Percentiles rank a stretch among this genome's conserved stretches.
Conservation (phyloP, 2,888 invertebrate species). For the Brachyopa scutellaris region DNA sequence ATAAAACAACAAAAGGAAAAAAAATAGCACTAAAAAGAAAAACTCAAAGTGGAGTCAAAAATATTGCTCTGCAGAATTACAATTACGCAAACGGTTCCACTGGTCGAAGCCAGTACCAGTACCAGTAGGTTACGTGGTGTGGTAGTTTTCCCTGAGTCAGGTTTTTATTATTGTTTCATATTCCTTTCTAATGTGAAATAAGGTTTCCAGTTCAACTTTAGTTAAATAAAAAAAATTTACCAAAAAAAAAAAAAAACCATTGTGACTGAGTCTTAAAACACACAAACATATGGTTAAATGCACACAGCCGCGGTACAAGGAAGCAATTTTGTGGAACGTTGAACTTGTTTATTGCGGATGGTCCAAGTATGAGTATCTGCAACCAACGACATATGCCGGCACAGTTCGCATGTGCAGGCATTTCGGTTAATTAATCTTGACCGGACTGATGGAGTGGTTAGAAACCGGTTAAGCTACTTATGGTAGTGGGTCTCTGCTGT, state of each 20-base stretch:
- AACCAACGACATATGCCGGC: constrained; percentile 21
- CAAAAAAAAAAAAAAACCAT: constrained; percentile 3
- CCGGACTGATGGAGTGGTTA: constrained; percentile 30
- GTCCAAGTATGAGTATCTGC: background rate
- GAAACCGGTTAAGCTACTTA: constrained; percentile 33
- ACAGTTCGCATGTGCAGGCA: constrained; percentile 28
- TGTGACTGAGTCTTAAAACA: background rate
- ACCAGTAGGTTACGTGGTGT: constrained; percentile 25
- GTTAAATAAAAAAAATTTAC: constrained; percentile 26
- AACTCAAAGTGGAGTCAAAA: constrained; percentile 9
- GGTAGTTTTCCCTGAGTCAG: constrained; percentile 31
- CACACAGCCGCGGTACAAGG: constrained; percentile 29
- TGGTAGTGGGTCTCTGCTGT: background rate
- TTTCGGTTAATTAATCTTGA: constrained; percentile 53
- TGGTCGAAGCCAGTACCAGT: constrained; percentile 9
- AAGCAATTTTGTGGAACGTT: constrained; percentile 59
- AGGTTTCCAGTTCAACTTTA: constrained; percentile 51
- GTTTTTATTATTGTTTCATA: constrained; percentile 5
- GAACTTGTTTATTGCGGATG: constrained; percentile 47
- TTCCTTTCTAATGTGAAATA: constrained; percentile 57
- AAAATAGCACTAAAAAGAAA: constrained; percentile 15
- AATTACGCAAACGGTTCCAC: constrained; percentile 57
- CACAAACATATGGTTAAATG: background rate
- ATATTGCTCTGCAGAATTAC: constrained; percentile 48
- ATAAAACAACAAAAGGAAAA: too few relatives aligned